Evolutionary conservation across 2,797 vertebrate genomes (phyloP), one percentile per base, ranked within the genome.

Genomic region (Onychomys arenicola): DNA sequence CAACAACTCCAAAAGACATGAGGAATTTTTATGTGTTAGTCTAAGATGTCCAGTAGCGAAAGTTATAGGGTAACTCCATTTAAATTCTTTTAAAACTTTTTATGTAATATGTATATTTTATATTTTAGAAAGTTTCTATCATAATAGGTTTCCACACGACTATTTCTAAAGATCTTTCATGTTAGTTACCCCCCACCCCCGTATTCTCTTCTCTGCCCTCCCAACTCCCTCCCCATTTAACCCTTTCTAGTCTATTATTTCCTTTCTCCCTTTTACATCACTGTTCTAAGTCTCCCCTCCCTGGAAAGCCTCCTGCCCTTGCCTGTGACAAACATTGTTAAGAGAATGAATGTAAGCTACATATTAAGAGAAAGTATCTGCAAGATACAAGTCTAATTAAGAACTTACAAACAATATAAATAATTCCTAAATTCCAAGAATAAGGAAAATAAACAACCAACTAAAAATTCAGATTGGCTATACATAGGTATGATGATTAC

Each of bases 311-410:
- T 16, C 25, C 57, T 5, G 25, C 4, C 16, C 81, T 16, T 32
- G 25, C 7, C 59, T 63, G 40, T 61, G 37, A 37, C 55, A 59
- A 25, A 83, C 57, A 43, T 63, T 80, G 11, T 90, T 91, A 88
- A 71, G 71, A 95, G n/a, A 96, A 81, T 90, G n/a, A 86, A 96
- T 52, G 73, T 55, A 57, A 88, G 27, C 49, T 57, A 57, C 49
- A 57, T 21, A 73, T 8, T 40, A 23, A 43, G 40, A 85, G 37
- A 75, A 92, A 80, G 67, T 59, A 88, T 78, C 73, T 78, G 59
- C 37, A 89, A 81, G 75, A 65, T 34, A 85, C 37, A 90, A 82
- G 80, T 91, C 65, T 73, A 1, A 89, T 43, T 77, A 91, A 71
- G 19, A 85, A 96, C 55, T 82, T 93, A 27, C 81, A 94, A 77